Evolutionary conservation across 2,113 vertebrate genomes (phyloP).

Genomic region (Buteo buteo): DNA sequence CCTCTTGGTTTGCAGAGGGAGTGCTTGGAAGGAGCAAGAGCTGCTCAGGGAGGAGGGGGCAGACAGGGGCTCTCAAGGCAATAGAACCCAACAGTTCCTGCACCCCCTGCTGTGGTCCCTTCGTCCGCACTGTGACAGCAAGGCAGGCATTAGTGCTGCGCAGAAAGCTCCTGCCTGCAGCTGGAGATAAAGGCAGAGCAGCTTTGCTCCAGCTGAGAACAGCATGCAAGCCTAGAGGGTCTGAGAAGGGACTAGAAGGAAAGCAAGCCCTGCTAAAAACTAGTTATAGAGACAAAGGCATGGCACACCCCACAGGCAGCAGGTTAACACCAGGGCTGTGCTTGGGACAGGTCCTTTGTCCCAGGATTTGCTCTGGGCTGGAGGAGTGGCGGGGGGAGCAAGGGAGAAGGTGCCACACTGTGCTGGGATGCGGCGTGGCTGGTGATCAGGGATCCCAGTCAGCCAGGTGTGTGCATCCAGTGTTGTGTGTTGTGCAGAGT

Average conservation of each 20-base stretch:
- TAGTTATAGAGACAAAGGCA: background rate
- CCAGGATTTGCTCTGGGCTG: background rate
- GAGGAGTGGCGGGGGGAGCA: too few species aligned
- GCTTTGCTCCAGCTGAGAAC: background rate
- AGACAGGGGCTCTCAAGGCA: background rate
- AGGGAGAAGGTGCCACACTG: background rate
- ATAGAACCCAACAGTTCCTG: background rate
- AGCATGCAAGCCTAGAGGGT: background rate
- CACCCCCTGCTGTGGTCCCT: background rate
- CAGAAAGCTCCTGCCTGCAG: background rate
- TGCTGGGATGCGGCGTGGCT: rapidly evolving
- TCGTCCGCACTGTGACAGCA: background rate
- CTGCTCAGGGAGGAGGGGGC: background rate
- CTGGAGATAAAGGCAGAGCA: background rate
- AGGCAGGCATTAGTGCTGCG: background rate
- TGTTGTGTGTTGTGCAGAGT: background rate
- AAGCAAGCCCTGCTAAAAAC: background rate
- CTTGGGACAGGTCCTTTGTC: background rate
- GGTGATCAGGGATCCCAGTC: background rate
- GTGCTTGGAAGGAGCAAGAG: background rate
- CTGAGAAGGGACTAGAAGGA: background rate
- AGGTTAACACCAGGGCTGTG: background rate
- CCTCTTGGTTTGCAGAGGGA: background rate
- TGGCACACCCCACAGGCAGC: background rate
- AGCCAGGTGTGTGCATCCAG: background rate